Evolutionary conservation across 2,113 vertebrate species (phyloP).

Genomic region (Pitta sordida): DNA sequence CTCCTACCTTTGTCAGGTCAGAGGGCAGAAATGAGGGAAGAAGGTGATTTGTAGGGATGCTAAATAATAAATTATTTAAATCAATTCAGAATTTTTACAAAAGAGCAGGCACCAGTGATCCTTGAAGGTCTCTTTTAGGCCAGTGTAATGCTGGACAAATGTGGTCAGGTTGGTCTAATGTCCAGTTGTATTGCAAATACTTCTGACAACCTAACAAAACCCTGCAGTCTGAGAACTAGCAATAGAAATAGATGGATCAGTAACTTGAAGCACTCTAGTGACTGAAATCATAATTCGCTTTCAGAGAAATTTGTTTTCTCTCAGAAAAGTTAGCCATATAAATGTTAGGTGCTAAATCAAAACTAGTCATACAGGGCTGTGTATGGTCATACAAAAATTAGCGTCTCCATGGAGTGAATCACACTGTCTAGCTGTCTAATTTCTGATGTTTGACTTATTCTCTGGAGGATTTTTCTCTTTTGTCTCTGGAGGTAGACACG

Average conservation of each 20-base stretch:
- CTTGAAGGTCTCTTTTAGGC: background rate
- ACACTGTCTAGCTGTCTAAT: background rate
- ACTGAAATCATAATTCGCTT: background rate
- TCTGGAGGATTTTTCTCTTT: background rate
- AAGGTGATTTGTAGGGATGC: background rate
- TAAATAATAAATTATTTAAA: background rate
- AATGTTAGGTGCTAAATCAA: background rate
- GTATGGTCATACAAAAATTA: background rate
- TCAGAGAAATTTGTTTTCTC: background rate
- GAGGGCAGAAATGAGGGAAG: background rate
- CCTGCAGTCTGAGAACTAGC: background rate
- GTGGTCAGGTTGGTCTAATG: background rate
- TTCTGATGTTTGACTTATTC: background rate
- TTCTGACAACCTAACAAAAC: background rate
- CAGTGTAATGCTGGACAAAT: rapidly evolving
- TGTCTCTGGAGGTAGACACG: background rate
- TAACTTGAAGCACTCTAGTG: background rate
- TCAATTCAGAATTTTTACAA: background rate
- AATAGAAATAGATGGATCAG: background rate
- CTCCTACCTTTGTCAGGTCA: background rate
- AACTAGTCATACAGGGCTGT: background rate
- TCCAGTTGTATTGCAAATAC: background rate
- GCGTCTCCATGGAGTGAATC: background rate
- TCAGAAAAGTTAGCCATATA: background rate
- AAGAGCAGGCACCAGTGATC: background rate